These are phyloP conservation scores for Tokudaia muenninki DNA, from an alignment of 2,797 vertebrate genomes.

Conservation along the genomic window DNA sequence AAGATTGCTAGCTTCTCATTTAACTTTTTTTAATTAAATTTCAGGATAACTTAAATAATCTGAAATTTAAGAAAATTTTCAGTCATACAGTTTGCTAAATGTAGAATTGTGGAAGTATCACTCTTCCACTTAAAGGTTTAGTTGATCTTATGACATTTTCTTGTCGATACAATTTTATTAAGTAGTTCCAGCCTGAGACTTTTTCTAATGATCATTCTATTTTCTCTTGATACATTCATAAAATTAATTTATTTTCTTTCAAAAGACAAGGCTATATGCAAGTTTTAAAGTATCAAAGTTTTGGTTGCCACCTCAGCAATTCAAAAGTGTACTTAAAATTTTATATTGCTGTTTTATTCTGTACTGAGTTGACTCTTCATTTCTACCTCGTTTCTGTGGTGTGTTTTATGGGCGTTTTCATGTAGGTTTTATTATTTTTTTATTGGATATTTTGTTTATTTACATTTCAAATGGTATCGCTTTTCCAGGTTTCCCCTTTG, in stretches of 20 bases:
- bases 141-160: conserved; percentile 1
- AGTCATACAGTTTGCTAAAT: conserved; percentile 13
- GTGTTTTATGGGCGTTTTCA: background rate
- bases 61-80: conserved; percentile 57
- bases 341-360: background rate
- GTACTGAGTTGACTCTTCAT: background rate
- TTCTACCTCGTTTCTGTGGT: conserved; percentile 29
- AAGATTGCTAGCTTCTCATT: conserved; percentile 9
- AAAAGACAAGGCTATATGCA: conserved; percentile 22
- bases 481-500: no score
- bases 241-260: conserved; percentile 28
- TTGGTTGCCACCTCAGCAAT: background rate
- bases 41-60: background rate
- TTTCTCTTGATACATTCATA: conserved; percentile 31
- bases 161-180: conserved; percentile 51
- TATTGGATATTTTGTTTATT: no score
- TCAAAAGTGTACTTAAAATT: conserved; percentile 19
- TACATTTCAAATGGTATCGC: no score
- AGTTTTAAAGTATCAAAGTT: conserved; percentile 51
- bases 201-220: background rate
- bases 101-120: background rate
- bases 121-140: conserved; percentile 6
- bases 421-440: conserved; percentile 42
- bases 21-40: background rate
- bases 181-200: background rate